A percentile compares a stretch with the other conserved stretches of the same genome.
Conservation (phyloP, 2,888 invertebrate genomes). For the Hirtodrosophila cameraria region DNA sequence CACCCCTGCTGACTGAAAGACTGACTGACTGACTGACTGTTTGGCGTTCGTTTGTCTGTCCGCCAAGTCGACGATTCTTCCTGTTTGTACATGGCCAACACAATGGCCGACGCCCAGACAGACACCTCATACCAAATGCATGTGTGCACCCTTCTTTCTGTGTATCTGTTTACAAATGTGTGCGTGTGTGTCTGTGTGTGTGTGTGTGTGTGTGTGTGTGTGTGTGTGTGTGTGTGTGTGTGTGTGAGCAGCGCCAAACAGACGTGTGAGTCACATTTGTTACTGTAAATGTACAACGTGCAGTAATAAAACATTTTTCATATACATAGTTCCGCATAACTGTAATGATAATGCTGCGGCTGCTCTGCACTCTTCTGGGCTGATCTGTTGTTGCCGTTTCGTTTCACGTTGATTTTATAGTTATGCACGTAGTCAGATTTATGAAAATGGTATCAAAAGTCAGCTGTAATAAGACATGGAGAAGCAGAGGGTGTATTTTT, state of each 20-base stretch:
- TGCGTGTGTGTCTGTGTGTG: conserved; percentile 8
- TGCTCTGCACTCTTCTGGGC: no score
- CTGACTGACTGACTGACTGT: no score
- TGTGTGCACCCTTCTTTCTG: conserved; percentile 9
- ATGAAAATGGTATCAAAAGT: no score
- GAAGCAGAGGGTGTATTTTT: no score
- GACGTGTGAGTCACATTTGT: conserved; percentile 65
- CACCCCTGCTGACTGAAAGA: background rate
- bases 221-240: conserved; percentile 8
- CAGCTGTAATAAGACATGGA: no score
- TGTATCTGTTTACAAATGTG: no score
- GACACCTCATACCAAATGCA: conserved; percentile 42
- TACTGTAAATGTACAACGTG: conserved; percentile 62
- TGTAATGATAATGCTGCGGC: conserved; percentile 32
- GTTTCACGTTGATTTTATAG: conserved; percentile 38
- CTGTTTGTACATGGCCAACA: conserved; percentile 69
- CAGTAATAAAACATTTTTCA: conserved; percentile 69
- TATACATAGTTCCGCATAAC: conserved; percentile 53
- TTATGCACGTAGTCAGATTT: conserved; percentile 47
- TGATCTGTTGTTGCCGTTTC: no score
- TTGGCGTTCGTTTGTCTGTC: conserved; percentile 8
- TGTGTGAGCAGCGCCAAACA: conserved; percentile 53
- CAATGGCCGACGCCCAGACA: conserved; percentile 60
- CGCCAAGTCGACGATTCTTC: conserved; percentile 15
- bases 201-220: conserved; percentile 34